Conservation (phyloP, 2,888 invertebrate genomes). For the Chrysolina americana region DNA sequence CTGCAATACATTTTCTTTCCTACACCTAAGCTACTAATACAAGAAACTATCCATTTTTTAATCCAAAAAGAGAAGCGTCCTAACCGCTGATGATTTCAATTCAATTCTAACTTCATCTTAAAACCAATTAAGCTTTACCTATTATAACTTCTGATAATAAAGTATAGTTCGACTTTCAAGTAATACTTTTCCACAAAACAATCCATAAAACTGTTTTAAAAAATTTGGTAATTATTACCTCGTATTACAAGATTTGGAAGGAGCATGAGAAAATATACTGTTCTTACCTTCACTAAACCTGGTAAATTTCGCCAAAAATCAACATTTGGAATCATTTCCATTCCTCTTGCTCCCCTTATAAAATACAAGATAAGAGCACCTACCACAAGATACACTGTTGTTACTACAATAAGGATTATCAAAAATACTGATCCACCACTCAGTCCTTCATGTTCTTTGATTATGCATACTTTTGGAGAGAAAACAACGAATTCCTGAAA, state of each 20-base stretch:
- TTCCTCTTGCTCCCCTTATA: conserved; percentile 80
- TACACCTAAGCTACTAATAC: no score
- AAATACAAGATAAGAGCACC: conserved; percentile 78
- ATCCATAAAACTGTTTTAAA: no score
- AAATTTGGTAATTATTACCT: no score
- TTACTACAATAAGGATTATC: conserved; percentile 75
- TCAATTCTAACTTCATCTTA: no score
- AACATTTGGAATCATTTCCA: conserved; percentile 82
- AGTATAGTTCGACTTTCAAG: no score
- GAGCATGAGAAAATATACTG: not conserved
- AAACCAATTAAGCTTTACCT: no score
- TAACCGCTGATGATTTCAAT: no score
- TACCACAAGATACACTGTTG: conserved; percentile 76
- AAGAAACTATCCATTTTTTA: no score
- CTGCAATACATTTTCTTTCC: no score
- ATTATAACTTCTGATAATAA: no score
- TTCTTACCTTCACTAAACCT: conserved; percentile 76
- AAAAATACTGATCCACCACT: conserved; percentile 78
- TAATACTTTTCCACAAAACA: no score
- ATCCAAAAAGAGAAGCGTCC: no score
- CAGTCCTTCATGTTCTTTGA: conserved; percentile 68
- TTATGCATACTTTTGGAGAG: conserved; percentile 71
- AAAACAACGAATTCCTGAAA: conserved; percentile 71
- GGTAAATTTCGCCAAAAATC: conserved; percentile 83
- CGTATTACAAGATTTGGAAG: not conserved